Percentiles rank a stretch among this genome's conserved stretches.
Evolutionary conservation across 2,113 vertebrate genomes (phyloP).

Genomic region (Osmerus mordax): DNA sequence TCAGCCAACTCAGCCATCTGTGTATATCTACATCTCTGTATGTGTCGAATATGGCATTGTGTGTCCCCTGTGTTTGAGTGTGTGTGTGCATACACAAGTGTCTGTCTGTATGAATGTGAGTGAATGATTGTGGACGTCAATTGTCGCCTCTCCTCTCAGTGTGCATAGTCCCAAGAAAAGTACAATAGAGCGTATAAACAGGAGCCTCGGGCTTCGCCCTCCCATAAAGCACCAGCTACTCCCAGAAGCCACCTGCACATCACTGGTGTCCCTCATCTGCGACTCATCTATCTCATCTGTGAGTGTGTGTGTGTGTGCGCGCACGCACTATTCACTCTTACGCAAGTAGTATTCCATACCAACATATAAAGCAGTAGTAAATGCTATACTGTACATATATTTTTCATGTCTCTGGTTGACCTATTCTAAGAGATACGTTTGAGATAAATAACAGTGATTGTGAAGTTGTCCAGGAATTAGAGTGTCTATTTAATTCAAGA

Average conservation of each 20-base stretch:
- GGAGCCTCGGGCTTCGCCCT: not conserved
- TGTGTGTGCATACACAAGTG: too few species aligned
- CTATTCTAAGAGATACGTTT: too few species aligned
- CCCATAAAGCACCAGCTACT: slow-evolving; percentile 1
- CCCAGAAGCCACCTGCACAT: not conserved
- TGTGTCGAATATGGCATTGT: too few species aligned
- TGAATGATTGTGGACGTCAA: not conserved
- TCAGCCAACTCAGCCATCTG: too few species aligned
- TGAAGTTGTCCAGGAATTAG: too few species aligned
- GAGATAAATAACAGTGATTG: too few species aligned
- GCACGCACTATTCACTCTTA: not conserved
- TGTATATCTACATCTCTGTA: too few species aligned
- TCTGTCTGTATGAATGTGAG: not conserved
- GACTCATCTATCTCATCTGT: not conserved
- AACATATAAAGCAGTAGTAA: too few species aligned
- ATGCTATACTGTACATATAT: too few species aligned
- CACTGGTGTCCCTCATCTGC: not conserved
- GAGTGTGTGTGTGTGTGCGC: not conserved
- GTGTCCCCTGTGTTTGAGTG: too few species aligned
- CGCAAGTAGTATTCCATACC: not conserved
- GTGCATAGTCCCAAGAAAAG: not conserved
- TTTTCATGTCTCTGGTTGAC: too few species aligned
- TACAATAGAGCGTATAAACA: not conserved
- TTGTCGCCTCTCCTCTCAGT: not conserved
- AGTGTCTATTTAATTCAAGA: too few species aligned